Conservation (phyloP, 2,888 invertebrate species). For the Drosophila putrida region DNA sequence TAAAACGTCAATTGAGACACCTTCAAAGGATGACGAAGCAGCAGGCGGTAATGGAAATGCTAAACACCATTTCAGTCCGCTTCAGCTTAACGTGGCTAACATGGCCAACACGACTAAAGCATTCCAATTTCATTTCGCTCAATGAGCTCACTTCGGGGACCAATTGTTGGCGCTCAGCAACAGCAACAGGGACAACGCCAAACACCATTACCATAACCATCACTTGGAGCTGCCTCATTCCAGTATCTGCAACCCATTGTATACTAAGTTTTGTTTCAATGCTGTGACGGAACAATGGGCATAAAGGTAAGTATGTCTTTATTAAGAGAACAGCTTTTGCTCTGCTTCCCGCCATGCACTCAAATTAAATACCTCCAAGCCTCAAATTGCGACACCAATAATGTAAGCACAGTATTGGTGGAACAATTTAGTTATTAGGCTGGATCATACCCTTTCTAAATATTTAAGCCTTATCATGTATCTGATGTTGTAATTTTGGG, state of each 20-base stretch:
- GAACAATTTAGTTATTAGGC: neutral
- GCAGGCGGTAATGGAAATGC: conserved; percentile 41
- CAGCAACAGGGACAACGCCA: neutral
- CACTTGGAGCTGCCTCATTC: neutral
- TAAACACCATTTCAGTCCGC: conserved; percentile 23
- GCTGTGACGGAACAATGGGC: conserved; percentile 12
- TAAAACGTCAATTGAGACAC: conserved; percentile 66
- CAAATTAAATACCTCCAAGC: conserved; percentile 23
- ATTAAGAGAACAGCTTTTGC: conserved; percentile 5
- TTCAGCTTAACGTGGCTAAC: neutral
- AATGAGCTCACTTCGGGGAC: conserved; percentile 55
- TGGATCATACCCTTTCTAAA: neutral
- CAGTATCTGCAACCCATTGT: conserved; percentile 39
- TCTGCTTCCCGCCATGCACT: conserved; percentile 14
- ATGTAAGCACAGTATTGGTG: neutral
- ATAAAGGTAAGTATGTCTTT: conserved; percentile 16
- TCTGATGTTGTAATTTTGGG: conserved; percentile 2
- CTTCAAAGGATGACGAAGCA: conserved; percentile 22
- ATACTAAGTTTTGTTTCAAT: conserved; percentile 49
- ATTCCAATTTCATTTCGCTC: conserved; percentile 57
- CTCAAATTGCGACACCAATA: conserved; percentile 13
- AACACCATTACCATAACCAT: neutral
- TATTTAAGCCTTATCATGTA: neutral
- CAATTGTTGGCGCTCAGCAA: conserved; percentile 15
- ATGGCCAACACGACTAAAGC: conserved; percentile 23